Percentiles rank a stretch among this genome's conserved stretches.
phyloP scores from a whole-genome alignment of 2,797 vertebrate genomes.

The Rhinophrynus dorsalis region DNA sequence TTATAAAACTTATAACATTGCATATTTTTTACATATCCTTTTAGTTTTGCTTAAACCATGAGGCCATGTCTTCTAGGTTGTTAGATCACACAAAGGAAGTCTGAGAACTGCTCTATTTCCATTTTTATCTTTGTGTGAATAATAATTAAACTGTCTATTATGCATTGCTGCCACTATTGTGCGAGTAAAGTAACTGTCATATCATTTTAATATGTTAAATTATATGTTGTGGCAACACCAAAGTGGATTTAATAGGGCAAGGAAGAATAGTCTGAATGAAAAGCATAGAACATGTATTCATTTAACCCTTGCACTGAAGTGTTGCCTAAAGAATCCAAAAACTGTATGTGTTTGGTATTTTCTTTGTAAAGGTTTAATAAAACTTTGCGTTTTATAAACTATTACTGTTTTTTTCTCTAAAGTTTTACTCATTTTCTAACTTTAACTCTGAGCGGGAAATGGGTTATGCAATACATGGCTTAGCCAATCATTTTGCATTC shows the following conservation, averaged over 20 bases:
- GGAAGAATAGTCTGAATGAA: no score
- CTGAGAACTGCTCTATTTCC: conserved; percentile 22
- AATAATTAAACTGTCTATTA: conserved; percentile 49
- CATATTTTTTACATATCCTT: no score
- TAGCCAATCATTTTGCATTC: no score
- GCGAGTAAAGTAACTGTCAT: conserved; percentile 40
- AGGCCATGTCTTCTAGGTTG: not conserved
- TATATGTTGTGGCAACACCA: conserved; percentile 52
- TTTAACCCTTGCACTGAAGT: not conserved
- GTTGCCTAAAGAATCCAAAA: no score
- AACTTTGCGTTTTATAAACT: no score
- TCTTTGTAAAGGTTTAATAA: no score
- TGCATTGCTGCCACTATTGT: conserved; percentile 44
- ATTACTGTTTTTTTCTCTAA: no score
- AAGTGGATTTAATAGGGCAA: conserved; percentile 53
- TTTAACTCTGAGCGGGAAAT: no score
- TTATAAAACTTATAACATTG: no score
- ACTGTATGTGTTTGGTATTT: no score
- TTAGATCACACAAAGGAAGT: conserved; percentile 1
- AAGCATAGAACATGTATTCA: not conserved
- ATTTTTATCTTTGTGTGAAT: conserved; percentile 47
- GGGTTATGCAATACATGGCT: no score
- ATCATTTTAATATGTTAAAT: conserved; percentile 55
- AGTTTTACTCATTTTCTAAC: no score
- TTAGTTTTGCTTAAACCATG: not conserved